Evolutionary conservation across 2,797 vertebrate species (phyloP), one percentile per base, ranked within the genome.

Genomic region (Myotis vivesi): DNA sequence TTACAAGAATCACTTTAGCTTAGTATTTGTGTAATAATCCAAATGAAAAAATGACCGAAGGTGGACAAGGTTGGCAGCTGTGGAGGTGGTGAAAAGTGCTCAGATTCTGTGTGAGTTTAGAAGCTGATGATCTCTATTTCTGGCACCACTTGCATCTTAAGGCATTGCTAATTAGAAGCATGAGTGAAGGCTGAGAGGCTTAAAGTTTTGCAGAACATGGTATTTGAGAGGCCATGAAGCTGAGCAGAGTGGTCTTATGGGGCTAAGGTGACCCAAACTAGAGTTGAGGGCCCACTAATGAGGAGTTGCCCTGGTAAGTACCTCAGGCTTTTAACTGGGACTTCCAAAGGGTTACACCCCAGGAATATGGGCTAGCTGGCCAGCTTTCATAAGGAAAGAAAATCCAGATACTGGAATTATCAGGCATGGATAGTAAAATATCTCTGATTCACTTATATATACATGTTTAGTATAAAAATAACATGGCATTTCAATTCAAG

Each of bases 21-120:
- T 79, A 5, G 53, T 71, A 75, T 75, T 90, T 62, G 55, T 85
- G 13, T 75, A 92, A 81, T 89, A 76, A 94, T 83, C 71, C 77
- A 90, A 49, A n/a, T 44, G 46, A 75, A 55, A 83, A 33, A 22
- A 84, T 33, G 30, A 49, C n/a, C 7, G 17, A 89, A 80, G 20
- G n/a, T 41, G 15, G 72, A 84, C 28, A 46, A n/a, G 10, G 17
- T 2, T 57, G n/a, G 30, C 69, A 64, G 68, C 6, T 82, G 41
- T 11, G 20, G 13, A 38, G 2, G 41, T 36, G 64, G 30, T 55
- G 25, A 62, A 25, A 82, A 68, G 9, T 33, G 4, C 20, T 76
- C 25, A 72, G 33, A n/a, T 64, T 84, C 83, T 28, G 12, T 68
- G n/a, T 38, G n/a, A 71, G 69, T 66, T 46, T 30, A 53, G 16